Base-by-base conservation (phyloP, 1,140 invertebrate species). In the Chironomus tepperi region DNA sequence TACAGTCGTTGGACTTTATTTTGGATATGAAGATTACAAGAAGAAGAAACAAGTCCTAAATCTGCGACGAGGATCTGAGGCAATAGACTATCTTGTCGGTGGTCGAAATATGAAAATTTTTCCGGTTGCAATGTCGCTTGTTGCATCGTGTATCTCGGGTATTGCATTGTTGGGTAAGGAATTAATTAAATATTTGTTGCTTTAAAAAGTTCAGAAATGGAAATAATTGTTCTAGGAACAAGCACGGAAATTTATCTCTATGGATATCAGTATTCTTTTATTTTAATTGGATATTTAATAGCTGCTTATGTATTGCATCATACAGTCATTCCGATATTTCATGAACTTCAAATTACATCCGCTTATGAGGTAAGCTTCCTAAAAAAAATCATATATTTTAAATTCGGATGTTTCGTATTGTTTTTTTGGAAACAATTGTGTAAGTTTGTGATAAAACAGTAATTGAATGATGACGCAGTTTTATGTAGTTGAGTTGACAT, bases 201-300 rank as follows among this genome's bases (percentile, higher is more conserved):
- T 43, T 43, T 43, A 7, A 43, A 43, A 43, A 43, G 6, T 43
- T 6, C 42, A 43, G 6, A 43, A 43, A 43, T 67, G n/a, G 15
- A 70, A 70, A 10, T 85, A 16, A 84, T 83, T 0, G 76, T 85
- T 1, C 77, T 84, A 65, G 91, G 93, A 0, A 93, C 87, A 9
- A 93, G 93, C 0, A 93, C 92, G 0, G 93, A 95, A 81, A 84
- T 94, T n/a, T 95, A 95, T 79, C 82, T 91, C 6, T 91, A 91
- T 78, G 92, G 92, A 0, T 90, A 87, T 12, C 87, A 90, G 75
- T 93, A 91, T 77, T 78, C 89, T 67, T 89, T 88, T 76, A 86
- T 90, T 3, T 80, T 87, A 2, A 81, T 87, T 7, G 87, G 88
- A 0, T 82, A 89, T 16, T 76, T 90, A 0, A 75, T 91, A 7